Evolutionary conservation across 2,113 vertebrate genomes (phyloP).

Genomic region (Dipodomys merriami): DNA sequence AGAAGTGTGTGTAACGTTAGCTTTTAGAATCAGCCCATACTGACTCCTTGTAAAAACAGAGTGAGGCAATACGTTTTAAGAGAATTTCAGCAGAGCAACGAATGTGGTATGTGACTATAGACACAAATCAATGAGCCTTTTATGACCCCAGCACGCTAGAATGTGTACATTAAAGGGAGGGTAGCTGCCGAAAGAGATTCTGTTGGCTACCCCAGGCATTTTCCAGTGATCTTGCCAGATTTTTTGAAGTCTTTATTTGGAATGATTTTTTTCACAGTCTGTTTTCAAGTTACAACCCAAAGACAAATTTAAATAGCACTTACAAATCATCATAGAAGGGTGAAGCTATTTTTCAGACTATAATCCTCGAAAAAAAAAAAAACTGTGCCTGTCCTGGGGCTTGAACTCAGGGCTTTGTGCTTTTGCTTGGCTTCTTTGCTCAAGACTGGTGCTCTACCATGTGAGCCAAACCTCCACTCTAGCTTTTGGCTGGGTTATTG

Average conservation of each 20-base stretch:
- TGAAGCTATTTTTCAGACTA: too few relatives aligned
- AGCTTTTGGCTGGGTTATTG: too few relatives aligned
- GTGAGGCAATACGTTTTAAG: conserved; percentile 73
- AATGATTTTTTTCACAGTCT: conserved; percentile 60
- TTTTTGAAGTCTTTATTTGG: conserved; percentile 63
- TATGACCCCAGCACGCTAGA: conserved; percentile 67
- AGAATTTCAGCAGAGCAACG: conserved; percentile 71
- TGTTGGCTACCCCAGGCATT: conserved; percentile 41
- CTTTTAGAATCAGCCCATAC: conserved; percentile 58
- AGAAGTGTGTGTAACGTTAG: conserved; percentile 71
- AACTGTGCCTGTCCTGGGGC: too few relatives aligned
- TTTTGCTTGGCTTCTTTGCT: too few relatives aligned
- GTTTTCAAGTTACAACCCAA: conserved; percentile 45
- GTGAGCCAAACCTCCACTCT: too few relatives aligned
- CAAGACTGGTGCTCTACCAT: too few relatives aligned
- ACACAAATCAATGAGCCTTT: conserved; percentile 70
- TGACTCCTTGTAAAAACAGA: conserved; percentile 71
- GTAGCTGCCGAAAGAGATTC: conserved; percentile 63
- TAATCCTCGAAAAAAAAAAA: too few relatives aligned
- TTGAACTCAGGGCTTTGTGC: too few relatives aligned
- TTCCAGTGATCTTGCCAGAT: conserved; percentile 60
- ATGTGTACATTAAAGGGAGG: conserved; percentile 36
- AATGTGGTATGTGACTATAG: conserved; percentile 65
- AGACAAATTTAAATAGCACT: not conserved
- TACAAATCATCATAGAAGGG: not conserved